Conservation (phyloP, 2,113 vertebrate genomes). For the Illadopsis cleaveri region DNA sequence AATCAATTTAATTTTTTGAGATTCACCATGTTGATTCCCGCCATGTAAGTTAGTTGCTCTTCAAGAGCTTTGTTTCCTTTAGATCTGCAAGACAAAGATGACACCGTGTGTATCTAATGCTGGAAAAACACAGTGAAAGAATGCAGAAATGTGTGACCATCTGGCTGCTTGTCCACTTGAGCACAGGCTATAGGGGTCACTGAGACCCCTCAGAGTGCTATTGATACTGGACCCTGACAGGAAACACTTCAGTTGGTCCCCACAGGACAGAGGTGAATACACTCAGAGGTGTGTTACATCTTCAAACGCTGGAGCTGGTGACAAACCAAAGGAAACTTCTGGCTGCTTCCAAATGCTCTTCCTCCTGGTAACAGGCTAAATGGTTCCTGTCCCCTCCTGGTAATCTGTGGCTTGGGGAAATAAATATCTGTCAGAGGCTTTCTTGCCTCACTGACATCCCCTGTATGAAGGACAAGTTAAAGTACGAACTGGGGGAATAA, state of each 20-base stretch:
- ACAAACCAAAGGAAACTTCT: constrained; percentile 41
- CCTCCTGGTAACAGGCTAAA: not conserved
- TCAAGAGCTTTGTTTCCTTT: not conserved
- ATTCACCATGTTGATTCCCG: not conserved
- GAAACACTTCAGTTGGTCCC: constrained; percentile 74
- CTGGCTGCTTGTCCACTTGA: constrained; percentile 78
- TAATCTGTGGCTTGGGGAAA: not conserved
- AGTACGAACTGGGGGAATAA: not conserved
- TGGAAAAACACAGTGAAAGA: constrained; percentile 72
- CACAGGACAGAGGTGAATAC: constrained; percentile 39
- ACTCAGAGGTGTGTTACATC: constrained; percentile 51
- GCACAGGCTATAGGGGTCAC: constrained; percentile 79
- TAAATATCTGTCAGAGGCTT: not conserved
- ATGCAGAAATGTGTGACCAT: constrained; percentile 72
- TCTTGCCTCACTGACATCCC: not conserved
- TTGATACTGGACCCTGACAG: constrained; percentile 65
- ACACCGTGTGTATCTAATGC: not conserved
- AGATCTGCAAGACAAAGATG: constrained; percentile 39
- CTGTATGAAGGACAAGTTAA: not conserved
- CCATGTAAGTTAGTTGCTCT: not conserved
- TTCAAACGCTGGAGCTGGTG: constrained; percentile 37
- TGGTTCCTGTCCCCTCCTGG: not conserved
- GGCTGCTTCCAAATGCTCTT: not conserved
- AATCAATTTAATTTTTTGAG: not conserved
- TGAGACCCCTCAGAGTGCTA: constrained; percentile 70